Base-by-base conservation (phyloP, 2,797 vertebrate genomes). In the Pristis pectinata region DNA sequence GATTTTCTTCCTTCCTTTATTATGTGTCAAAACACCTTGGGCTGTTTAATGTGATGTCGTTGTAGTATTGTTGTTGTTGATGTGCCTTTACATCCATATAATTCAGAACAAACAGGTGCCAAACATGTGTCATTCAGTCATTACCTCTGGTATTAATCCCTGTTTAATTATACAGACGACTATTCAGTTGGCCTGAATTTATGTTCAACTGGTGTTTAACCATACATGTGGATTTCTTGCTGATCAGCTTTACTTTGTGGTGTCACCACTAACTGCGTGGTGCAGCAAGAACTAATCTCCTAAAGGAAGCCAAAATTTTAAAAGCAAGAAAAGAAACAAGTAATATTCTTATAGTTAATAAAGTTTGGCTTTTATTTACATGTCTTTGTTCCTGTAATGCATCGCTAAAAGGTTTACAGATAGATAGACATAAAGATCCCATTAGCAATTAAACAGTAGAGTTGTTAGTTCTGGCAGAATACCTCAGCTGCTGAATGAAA, bases 91-190 rank as follows among this genome's bases (percentile, higher is more conserved):
- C 17, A 64, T n/a, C n/a, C 59, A 41, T 64, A 9, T 67, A 91
- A 64, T 64, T 64, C 59, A 64, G 87, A 91, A 37, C 2, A 17
- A 61, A 91, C 19, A 41, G 61, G 37, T 41, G 3, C 59, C 37
- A 27, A 15, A 27, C 19, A 24, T 91, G 41, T 24, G 17, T 91
- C 19, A 64, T 41, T 91, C 59, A 83, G 91, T 3, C 24, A n/a
- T n/a, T 61, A 67, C 87, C 61, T 91, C n/a, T 9, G 27, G 61
- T 37, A 67, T 91, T 64, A 91, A 67, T 61, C 49, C 24, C 56
- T 37, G 56, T 91, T 91, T 91, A 64, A 91, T 91, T 91, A 59
- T 22, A 64, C n/a, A 91, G n/a, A 67, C 59, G 91, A 37, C 19
- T 53, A 41, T 67, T 91, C 91, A 91, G n/a, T 41, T 24, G n/a